These are phyloP conservation scores for Daubentonia madagascariensis DNA, from an alignment of 2,113 vertebrate species.

Conservation along the genomic window DNA sequence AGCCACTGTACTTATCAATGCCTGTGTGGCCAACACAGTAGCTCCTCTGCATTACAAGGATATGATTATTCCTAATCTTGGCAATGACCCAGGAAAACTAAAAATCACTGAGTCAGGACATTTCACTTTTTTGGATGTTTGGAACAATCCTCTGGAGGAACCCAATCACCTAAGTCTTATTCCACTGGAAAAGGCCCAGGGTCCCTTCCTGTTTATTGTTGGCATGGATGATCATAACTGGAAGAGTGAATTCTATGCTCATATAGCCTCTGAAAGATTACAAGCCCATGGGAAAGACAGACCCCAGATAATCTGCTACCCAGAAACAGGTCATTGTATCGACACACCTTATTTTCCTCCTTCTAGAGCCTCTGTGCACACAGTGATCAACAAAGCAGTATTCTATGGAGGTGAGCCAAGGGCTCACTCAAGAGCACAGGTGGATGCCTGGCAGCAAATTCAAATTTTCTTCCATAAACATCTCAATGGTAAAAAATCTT, in stretches of 20 bases:
- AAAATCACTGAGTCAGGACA: slow-evolving; percentile 74
- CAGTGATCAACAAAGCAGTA: slow-evolving; percentile 3
- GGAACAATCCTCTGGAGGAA: slow-evolving; percentile 74
- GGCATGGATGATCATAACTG: slow-evolving; percentile 86
- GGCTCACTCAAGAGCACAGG: slow-evolving; percentile 83
- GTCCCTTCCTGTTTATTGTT: slow-evolving; percentile 84
- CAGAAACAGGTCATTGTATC: slow-evolving; percentile 87
- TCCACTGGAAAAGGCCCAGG: slow-evolving; percentile 85
- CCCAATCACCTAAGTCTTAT: slow-evolving; percentile 79
- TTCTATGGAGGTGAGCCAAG: slow-evolving; percentile 84
- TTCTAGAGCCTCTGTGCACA: slow-evolving; percentile 77
- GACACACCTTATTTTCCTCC: slow-evolving; percentile 87
- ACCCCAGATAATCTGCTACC: slow-evolving; percentile 83
- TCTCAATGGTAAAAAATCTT: slow-evolving; percentile 51
- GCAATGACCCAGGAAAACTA: fast-evolving
- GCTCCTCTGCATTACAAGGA: slow-evolving; percentile 79
- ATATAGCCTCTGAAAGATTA: slow-evolving; percentile 78
- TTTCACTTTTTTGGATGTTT: slow-evolving; percentile 52
- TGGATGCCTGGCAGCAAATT: slow-evolving; percentile 86
- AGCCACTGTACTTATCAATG: slow-evolving; percentile 85
- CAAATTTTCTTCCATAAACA: slow-evolving; percentile 82
- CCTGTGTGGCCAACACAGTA: slow-evolving; percentile 74
- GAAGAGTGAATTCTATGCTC: slow-evolving; percentile 80
- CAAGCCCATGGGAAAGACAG: slow-evolving; percentile 82
- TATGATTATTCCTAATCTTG: slow-evolving; percentile 70